phyloP scores from a whole-genome alignment of 1,140 invertebrate genomes.

The Euwallacea similis region DNA sequence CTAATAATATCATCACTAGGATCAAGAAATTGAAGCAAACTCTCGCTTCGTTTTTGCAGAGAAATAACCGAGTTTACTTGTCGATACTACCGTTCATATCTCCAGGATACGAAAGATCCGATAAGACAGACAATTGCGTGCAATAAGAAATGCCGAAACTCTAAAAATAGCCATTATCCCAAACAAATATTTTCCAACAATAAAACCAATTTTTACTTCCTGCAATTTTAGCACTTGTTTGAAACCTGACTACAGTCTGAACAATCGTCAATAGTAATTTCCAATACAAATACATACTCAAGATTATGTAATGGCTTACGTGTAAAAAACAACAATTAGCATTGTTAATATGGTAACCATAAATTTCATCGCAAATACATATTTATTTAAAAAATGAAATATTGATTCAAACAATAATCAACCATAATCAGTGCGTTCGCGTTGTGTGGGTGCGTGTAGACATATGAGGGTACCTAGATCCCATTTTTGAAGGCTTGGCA shows the following conservation, averaged over 20 bases:
- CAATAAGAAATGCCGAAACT: too few relatives aligned
- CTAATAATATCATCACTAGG: too few relatives aligned
- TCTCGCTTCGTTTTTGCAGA: too few relatives aligned
- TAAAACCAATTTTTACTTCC: constrained; percentile 2
- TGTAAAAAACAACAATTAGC: constrained; percentile 5
- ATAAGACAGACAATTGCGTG: too few relatives aligned
- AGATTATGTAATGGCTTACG: constrained; percentile 2
- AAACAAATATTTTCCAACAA: not conserved
- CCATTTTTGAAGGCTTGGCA: constrained; percentile 9
- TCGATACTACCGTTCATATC: too few relatives aligned
- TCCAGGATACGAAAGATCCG: too few relatives aligned
- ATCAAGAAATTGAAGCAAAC: too few relatives aligned
- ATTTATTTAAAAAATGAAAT: constrained; percentile 1
- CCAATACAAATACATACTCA: not conserved
- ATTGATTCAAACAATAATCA: not conserved
- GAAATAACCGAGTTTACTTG: too few relatives aligned
- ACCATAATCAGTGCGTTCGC: not conserved
- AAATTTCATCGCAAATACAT: not conserved
- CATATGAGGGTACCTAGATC: constrained; percentile 1
- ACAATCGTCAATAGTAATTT: not conserved
- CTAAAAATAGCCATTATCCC: too few relatives aligned
- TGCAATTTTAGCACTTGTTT: not conserved
- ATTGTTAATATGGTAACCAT: constrained; percentile 1
- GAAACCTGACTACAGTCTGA: not conserved
- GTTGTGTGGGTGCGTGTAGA: constrained; percentile 9